Base-by-base conservation (phyloP, 2,888 invertebrate species). In the Meliscaeva auricollis region DNA sequence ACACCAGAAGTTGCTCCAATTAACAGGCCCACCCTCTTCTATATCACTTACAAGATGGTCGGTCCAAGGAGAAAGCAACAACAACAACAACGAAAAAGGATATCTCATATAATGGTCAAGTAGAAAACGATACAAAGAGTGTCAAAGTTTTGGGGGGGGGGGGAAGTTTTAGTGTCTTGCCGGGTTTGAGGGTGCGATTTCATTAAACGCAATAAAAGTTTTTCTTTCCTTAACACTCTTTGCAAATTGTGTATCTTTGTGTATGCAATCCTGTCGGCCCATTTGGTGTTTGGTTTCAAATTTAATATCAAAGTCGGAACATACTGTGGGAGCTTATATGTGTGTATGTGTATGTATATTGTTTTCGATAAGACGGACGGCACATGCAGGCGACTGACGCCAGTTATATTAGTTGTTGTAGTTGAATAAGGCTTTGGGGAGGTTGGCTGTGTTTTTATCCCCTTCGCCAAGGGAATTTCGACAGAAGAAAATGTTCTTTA, bases 231-330 rank as follows among this genome's bases (percentile, higher is more conserved):
- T 32, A 38, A 11, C 50, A 22, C 7, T 66, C 7, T 26, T 13
- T 46, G 64, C 58, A 38, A 60, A 22, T 22, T 60, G 60, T 41
- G 22, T 56, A 13, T 38, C 9, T 32, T 64, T 46, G 1, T 22
- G 11, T 38, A 30, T 72, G 66, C 54, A 54, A 66, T 80, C 22
- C 32, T 69, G 11, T 66, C 76, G 41, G 69, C 69, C 83, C 74
- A 79, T 74, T 78, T 74, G 83, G 83, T 79, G 83, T 83, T 83
- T 56, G 69, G 78, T 83, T 83, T 83, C 83, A 83, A 83, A 79
- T 78, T 83, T 79, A 83, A 83, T 79, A 83, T 74, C 74, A 78
- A 73, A 77, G 13, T 73, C 41, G 41, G 50, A 74, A 79, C 78
- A 79, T 69, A 68, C 62, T 52, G 20, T 11, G 62, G 3, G 46